These are phyloP conservation scores for Herminia tarsipennalis DNA, from an alignment of 2,888 invertebrate species.

Conservation along the genomic window DNA sequence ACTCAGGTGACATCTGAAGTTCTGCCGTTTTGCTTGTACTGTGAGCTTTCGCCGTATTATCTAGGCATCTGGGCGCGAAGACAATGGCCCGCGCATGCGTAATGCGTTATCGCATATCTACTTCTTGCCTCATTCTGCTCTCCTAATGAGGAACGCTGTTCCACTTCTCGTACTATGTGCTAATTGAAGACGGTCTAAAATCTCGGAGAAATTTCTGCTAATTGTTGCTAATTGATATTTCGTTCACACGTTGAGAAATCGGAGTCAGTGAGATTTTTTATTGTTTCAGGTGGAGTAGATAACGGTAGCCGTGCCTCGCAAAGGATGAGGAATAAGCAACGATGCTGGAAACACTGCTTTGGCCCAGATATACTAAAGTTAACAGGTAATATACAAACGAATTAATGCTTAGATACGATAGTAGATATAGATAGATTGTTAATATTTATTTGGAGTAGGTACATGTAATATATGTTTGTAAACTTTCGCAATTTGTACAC, in stretches of 20 bases:
- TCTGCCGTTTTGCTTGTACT: constrained; percentile 59
- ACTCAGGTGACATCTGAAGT: constrained; percentile 57
- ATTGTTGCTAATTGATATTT: constrained; percentile 64
- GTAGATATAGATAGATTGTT: too few relatives aligned
- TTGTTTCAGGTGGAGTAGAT: constrained; percentile 57
- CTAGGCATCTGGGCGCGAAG: constrained; percentile 68
- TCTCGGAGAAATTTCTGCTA: constrained; percentile 57
- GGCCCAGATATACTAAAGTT: constrained; percentile 68
- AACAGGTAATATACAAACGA: too few relatives aligned
- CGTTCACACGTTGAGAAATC: constrained; percentile 33
- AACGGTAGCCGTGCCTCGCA: constrained; percentile 65
- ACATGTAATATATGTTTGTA: too few relatives aligned
- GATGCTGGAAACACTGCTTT: constrained; percentile 72
- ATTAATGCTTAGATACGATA: too few relatives aligned
- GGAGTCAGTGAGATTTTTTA: constrained; percentile 6
- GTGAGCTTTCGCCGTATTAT: constrained; percentile 69
- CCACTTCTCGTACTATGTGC: constrained; percentile 69
- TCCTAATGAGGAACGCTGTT: constrained; percentile 79
- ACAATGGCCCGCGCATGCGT: constrained; percentile 83
- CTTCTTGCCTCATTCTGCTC: constrained; percentile 78
- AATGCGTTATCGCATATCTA: constrained; percentile 81
- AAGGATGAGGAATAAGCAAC: constrained; percentile 83
- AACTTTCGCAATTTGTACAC: too few relatives aligned
- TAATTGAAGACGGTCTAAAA: constrained; percentile 65
- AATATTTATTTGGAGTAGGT: too few relatives aligned